These are phyloP conservation scores for Grantiella picta DNA, from an alignment of 2,113 vertebrate genomes.

Conservation along the genomic window DNA sequence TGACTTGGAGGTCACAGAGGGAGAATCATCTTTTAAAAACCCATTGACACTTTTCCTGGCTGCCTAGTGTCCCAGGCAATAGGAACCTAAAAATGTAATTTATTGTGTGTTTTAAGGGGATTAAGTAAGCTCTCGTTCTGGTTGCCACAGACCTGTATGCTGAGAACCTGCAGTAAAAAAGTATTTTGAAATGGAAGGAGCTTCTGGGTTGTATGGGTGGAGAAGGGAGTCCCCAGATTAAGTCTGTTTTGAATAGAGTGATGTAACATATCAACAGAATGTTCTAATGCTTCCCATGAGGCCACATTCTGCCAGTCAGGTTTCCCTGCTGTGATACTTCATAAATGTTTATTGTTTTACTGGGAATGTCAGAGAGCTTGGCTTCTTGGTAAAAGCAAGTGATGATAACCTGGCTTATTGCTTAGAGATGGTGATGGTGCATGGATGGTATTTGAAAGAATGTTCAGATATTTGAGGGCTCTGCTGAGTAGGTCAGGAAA, in stretches of 20 bases:
- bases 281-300: not conserved
- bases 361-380: not conserved
- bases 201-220: not conserved
- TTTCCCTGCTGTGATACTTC: not conserved
- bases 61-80: not conserved
- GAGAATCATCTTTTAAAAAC: not conserved
- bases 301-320: not conserved
- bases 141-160: not conserved
- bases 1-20: not conserved
- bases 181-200: not conserved
- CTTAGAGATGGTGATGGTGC: not conserved
- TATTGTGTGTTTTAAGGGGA: not conserved
- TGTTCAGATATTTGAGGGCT: not conserved
- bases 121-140: not conserved
- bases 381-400: not conserved
- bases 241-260: not conserved
- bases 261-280: not conserved
- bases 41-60: not conserved
- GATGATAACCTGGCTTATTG: not conserved
- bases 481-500: not conserved
- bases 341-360: not conserved
- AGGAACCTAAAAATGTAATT: not conserved
- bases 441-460: not conserved
- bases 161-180: not conserved
- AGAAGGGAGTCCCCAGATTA: not conserved